phyloP scores from a whole-genome alignment of 2,797 vertebrate genomes.

The Okamejei kenojei region DNA sequence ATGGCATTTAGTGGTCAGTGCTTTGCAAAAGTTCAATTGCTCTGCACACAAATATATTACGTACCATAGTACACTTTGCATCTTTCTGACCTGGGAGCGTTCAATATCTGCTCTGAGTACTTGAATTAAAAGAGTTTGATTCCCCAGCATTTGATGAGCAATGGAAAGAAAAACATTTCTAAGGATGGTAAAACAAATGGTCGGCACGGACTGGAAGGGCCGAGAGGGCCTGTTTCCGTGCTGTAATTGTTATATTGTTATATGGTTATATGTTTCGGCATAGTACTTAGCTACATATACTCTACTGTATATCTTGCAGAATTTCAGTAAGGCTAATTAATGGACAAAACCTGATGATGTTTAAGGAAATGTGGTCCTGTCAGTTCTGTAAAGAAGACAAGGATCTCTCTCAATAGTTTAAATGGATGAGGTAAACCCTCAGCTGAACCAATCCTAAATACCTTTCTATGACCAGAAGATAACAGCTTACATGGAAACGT shows the following conservation, averaged over 20 bases:
- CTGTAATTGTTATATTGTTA: too few relatives aligned
- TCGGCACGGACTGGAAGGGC: too few relatives aligned
- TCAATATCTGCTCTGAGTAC: not conserved
- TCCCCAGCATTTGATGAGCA: not conserved
- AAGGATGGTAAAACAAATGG: too few relatives aligned
- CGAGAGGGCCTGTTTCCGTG: too few relatives aligned
- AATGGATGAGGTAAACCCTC: constrained; percentile 5
- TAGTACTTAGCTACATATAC: too few relatives aligned
- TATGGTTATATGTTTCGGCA: too few relatives aligned
- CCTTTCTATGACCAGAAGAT: not conserved
- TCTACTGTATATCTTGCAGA: not conserved
- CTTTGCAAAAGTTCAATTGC: too few relatives aligned
- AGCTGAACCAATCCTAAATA: not conserved
- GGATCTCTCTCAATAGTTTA: not conserved
- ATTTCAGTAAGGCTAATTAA: constrained; percentile 7
- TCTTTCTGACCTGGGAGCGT: not conserved
- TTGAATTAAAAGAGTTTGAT: not conserved
- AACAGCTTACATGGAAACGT: constrained; percentile 16
- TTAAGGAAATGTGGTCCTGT: not conserved
- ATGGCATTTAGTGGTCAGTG: too few relatives aligned
- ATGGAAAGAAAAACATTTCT: not conserved
- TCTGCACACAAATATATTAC: too few relatives aligned
- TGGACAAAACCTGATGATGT: not conserved
- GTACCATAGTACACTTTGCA: not conserved
- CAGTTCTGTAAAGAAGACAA: not conserved